Percentiles rank a stretch among this genome's conserved stretches.
These are phyloP conservation scores for Phrynosoma platyrhinos DNA, from an alignment of 2,113 vertebrate genomes.

Conservation along the genomic window DNA sequence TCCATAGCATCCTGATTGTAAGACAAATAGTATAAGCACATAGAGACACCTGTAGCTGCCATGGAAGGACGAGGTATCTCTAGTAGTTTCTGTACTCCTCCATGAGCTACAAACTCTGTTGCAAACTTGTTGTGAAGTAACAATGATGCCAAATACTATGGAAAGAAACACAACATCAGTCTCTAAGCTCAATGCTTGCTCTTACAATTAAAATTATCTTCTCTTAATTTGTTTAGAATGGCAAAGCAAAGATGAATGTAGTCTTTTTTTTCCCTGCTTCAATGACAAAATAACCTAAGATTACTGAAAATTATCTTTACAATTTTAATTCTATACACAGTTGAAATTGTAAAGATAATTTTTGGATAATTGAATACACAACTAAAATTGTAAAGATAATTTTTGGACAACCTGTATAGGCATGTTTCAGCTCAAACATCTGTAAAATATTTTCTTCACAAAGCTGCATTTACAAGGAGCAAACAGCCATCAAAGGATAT, in stretches of 20 bases:
- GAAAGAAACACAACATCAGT: slow-evolving; percentile 54
- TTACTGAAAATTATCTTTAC: too few relatives aligned
- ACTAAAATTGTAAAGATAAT: too few relatives aligned
- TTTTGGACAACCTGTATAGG: background rate
- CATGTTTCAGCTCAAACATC: background rate
- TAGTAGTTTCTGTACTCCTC: slow-evolving; percentile 95
- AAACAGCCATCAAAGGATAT: background rate
- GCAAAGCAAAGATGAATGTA: slow-evolving; percentile 7
- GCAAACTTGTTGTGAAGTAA: slow-evolving; percentile 99
- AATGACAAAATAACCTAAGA: background rate
- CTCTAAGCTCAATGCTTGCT: background rate
- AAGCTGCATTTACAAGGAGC: background rate
- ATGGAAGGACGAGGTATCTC: slow-evolving; percentile 98
- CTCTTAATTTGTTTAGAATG: fast-evolving
- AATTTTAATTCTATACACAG: too few relatives aligned
- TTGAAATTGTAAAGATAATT: too few relatives aligned
- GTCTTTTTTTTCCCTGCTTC: background rate
- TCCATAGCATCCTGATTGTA: slow-evolving; percentile 99
- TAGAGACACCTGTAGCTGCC: slow-evolving; percentile 97
- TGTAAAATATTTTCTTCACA: background rate
- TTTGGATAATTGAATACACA: too few relatives aligned
- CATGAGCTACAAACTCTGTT: slow-evolving; percentile 97
- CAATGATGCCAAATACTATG: slow-evolving; percentile 95
- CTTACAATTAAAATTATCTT: background rate
- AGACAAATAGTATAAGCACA: slow-evolving; percentile 98